Base-by-base conservation (phyloP, 2,888 invertebrate genomes). In the Meloe dianella region DNA sequence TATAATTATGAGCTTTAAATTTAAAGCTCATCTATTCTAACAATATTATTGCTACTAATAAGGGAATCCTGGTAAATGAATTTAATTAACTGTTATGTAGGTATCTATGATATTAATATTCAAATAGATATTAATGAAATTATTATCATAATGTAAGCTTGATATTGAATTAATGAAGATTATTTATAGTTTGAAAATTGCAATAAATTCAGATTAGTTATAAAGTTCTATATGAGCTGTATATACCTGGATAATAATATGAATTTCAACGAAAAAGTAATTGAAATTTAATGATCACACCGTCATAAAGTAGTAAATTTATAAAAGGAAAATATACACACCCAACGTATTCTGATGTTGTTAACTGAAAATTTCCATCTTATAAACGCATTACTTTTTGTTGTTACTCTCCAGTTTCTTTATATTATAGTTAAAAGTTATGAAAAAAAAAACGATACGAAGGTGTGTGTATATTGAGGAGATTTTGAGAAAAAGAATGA, bases 191-290 rank as follows among this genome's bases (percentile, higher is more conserved):
- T 41, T 7, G 17, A 0, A 7, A 6, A n/a, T n/a, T 17, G n/a
- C n/a, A 41, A 41, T 41, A 41, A 41, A 41, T 41, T 41, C 41
- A n/a, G n/a, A n/a, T 41, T 41, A 41, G 41, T n/a, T 41, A n/a
- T n/a, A n/a, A n/a, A n/a, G n/a, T 41, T 17, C 32, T 7, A 2
- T 17, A 41, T 8, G 12, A 35, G 35, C 10, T 8, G 5, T 2
- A n/a, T 3, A 17, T 41, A 17, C 17, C 17, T 41, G 17, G 41
- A 41, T 41, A 41, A n/a, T 41, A n/a, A 41, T 41, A 41, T 7
- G 17, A 5, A 41, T 41, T 17, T 8, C 17, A 41, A 41, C 41
- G 17, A 17, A 0, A 41, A 17, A n/a, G 7, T 41, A 41, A 41
- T 41, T 41, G 41, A 41, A 41, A 41, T 41, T 41, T 41, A 41